Base-by-base conservation (phyloP, 2,113 vertebrate genomes). In the Marmota flaviventris region DNA sequence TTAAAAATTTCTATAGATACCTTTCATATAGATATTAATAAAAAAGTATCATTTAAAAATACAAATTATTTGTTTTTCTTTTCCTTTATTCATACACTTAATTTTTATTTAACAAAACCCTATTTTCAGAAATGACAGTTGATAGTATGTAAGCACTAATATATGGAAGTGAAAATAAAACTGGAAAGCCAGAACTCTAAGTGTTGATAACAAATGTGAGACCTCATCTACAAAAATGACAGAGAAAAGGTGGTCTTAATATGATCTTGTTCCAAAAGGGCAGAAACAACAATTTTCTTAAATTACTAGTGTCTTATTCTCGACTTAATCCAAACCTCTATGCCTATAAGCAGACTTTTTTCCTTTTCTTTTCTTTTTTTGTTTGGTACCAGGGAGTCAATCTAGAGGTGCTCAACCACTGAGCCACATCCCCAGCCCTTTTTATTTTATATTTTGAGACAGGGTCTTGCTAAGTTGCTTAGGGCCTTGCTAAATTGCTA, bases 101-200 rank as follows among this genome's bases (percentile, higher is more conserved):
- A 53, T 70, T 56, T 82, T 87, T 72, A 32, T n/a, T 39, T 73
- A 90, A 87, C 3, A 90, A 90, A 93, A 90, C 20, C 9, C 25
- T 37, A 82, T 53, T 94, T 77, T 93, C 39, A 89, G 20, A 92
- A 87, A 67, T 65, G 37, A 42, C 37, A 82, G 25, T 77, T 77
- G 25, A 85, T 1, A 89, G 61, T 61, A 70, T n/a, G 25, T 39
- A 85, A 32, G 8, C 2, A 89, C 85, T 24, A 85, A 81, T 82
- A 82, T 48, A 39, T n/a, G 3, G 29, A 94, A 91, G 0, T 91
- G 11, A 76, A 89, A 94, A 79, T 29, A 85, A 83, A 16, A 48
- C 39, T 48, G 94, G 12, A 70, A 89, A 96, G 72, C 51, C 67
- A 82, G 89, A 97, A 87, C 3, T 93, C n/a, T 10, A 34, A 87